Percentiles rank a stretch among this genome's conserved stretches.
Evolutionary conservation across 2,797 vertebrate species (phyloP).

Genomic region (Glyptemys insculpta): DNA sequence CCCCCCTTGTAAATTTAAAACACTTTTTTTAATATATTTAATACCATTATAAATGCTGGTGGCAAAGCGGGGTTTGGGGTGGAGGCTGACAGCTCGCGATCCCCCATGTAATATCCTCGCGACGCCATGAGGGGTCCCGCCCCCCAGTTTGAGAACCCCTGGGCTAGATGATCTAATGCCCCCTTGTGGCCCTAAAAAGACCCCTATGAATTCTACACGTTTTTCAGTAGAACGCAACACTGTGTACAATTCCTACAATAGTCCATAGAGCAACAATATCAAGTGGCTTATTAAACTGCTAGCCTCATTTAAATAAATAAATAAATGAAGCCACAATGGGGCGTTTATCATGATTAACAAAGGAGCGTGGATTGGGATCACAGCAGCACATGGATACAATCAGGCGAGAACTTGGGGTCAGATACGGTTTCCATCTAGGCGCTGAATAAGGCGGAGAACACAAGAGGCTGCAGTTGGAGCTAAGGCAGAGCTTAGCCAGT

Average conservation of each 20-base stretch:
- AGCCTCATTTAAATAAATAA: not conserved
- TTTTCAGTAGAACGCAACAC: not conserved
- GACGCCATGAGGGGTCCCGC: too few species aligned
- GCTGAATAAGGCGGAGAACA: not conserved
- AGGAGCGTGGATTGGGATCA: not conserved
- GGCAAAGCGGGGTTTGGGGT: too few species aligned
- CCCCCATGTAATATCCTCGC: too few species aligned
- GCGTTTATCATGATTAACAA: not conserved
- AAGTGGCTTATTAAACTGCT: not conserved
- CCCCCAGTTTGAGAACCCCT: too few species aligned
- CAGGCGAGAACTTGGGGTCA: not conserved
- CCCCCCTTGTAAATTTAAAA: too few species aligned
- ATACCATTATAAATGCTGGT: too few species aligned
- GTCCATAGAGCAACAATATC: not conserved
- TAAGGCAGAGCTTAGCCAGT: accelerated
- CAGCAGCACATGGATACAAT: not conserved
- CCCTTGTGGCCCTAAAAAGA: not conserved
- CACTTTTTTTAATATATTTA: too few species aligned
- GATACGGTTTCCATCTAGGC: too few species aligned
- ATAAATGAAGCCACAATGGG: not conserved
- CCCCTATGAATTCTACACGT: not conserved
- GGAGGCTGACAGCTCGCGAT: too few species aligned
- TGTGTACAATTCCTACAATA: not conserved
- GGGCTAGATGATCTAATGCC: not conserved
- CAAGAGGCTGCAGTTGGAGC: not conserved